Base-by-base conservation (phyloP, 1,140 invertebrate species). In the Periplaneta americana region DNA sequence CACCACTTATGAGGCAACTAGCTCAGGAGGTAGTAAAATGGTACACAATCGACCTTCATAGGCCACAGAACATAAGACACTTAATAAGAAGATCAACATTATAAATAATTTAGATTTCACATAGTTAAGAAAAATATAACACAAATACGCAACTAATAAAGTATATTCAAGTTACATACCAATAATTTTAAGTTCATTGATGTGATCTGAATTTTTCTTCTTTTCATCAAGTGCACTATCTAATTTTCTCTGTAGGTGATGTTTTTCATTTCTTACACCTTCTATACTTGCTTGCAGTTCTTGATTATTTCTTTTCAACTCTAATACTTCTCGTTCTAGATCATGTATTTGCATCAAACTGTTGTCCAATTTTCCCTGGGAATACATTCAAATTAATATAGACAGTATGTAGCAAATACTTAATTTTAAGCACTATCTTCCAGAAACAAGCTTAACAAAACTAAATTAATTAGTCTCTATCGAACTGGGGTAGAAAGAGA, bases 141-240 rank as follows among this genome's bases (percentile, higher is more conserved):
- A n/a, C n/a, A n/a, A n/a, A n/a, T n/a, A n/a, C n/a, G n/a, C n/a
- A n/a, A n/a, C n/a, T n/a, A n/a, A n/a, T n/a, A n/a, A n/a, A 77
- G 28, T 80, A 82, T 80, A 75, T 81, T 76, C 74, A 34, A 18
- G 33, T 74, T 80, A 79, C 80, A 83, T 88, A 90, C 90, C 90
- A 78, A 90, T 89, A 32, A 88, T 82, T 33, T 87, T 89, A 82
- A 89, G 85, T 84, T 88, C 86, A 85, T 91, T 91, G 57, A 91
- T 88, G 82, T 83, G 87, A 84, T 91, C 87, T 5, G 85, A 89
- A 83, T 91, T 86, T 77, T 86, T 86, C 80, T 91, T 91, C 78
- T 91, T 93, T 79, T 93, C 91, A 77, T 93, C 89, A 1, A 91
- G 87, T 35, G 89, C 87, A 74, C 86, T 88, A 85, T 94, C 91